A percentile compares a stretch with the other conserved stretches of the same genome.
Evolutionary conservation across 2,113 vertebrate genomes (phyloP).

Genomic region (Otocyon megalotis): DNA sequence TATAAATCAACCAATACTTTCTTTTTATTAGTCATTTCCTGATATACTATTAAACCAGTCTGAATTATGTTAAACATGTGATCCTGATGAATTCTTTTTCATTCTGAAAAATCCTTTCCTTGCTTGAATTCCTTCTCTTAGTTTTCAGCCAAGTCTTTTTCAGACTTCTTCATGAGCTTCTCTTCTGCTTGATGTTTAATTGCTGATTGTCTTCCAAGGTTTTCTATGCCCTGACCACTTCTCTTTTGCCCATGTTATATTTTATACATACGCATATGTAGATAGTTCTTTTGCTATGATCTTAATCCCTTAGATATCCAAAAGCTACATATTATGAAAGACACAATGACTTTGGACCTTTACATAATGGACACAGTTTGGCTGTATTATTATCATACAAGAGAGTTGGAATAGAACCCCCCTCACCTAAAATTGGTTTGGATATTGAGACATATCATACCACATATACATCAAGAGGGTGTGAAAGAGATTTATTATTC

Average conservation of each 20-base stretch:
- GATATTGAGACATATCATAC: not conserved
- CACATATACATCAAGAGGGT: not conserved
- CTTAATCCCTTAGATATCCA: conserved; percentile 31
- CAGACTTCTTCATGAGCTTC: not conserved
- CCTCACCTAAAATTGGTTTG: not conserved
- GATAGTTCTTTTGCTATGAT: not conserved
- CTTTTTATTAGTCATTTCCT: not conserved
- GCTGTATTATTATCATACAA: not conserved
- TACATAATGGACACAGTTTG: not conserved
- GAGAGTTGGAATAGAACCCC: not conserved
- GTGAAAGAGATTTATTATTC: conserved; percentile 47
- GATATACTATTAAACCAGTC: not conserved
- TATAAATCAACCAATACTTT: conserved; percentile 49
- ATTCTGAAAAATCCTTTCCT: conserved; percentile 49
- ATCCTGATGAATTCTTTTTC: conserved; percentile 14
- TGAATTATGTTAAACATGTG: conserved; percentile 40
- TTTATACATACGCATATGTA: conserved; percentile 16
- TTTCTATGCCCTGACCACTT: not conserved
- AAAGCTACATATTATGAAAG: conserved; percentile 45
- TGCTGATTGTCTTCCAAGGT: conserved; percentile 6
- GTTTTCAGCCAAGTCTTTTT: conserved; percentile 51
- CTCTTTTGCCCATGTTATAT: not conserved
- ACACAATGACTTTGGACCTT: not conserved
- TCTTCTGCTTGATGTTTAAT: conserved; percentile 41
- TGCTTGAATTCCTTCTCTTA: conserved; percentile 5